These are phyloP conservation scores for Malurus cyaneus DNA, from an alignment of 2,113 vertebrate genomes.

Conservation along the genomic window DNA sequence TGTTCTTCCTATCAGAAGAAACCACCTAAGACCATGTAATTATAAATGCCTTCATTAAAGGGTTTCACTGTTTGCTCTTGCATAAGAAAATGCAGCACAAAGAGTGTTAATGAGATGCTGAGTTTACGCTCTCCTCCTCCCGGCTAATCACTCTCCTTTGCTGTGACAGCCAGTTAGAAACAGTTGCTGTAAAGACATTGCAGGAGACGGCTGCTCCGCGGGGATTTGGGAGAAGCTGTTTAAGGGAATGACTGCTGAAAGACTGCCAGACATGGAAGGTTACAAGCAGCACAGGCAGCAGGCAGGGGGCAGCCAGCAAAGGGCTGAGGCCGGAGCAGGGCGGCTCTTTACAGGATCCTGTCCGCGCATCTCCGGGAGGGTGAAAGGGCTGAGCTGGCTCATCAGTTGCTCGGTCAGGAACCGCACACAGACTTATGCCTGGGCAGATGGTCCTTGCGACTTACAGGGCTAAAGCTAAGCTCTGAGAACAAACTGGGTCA, in stretches of 20 bases:
- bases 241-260: not conserved
- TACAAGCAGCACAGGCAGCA: not conserved
- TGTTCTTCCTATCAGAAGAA: not conserved
- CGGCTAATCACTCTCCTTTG: not conserved
- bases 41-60: not conserved
- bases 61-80: not conserved
- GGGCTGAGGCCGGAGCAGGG: not conserved
- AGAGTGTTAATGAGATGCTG: not conserved
- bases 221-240: not conserved
- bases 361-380: rapidly evolving
- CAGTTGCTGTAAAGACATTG: not conserved
- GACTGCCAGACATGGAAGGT: not conserved
- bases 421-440: not conserved
- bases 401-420: not conserved
- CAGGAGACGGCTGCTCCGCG: not conserved
- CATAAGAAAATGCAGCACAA: not conserved
- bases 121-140: not conserved
- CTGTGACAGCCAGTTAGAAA: not conserved
- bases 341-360: not conserved
- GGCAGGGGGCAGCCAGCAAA: not conserved
- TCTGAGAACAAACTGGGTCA: not conserved
- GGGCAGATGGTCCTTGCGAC: slow-evolving; percentile 18
- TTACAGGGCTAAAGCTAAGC: slow-evolving; percentile 6
- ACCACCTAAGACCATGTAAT: not conserved
- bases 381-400: not conserved